Evolutionary conservation across 1,140 invertebrate species (phyloP), one percentile per base, ranked within the genome.

Genomic region (Drosophila dunni): DNA sequence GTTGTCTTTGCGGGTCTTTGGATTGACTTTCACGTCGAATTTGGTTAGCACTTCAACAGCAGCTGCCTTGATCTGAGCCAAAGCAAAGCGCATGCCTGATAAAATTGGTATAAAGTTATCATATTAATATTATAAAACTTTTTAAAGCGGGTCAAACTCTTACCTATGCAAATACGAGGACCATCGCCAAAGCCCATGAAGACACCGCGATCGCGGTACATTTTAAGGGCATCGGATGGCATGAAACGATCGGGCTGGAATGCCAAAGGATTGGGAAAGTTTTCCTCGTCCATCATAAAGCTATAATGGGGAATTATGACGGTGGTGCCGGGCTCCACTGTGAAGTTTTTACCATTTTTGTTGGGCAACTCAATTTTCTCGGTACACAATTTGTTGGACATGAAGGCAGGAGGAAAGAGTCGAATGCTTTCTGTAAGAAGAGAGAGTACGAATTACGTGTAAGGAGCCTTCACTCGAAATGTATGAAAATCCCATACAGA

Each of bases 181-280:
- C 91, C 91, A 57, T 92, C 91, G 2, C 88, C 88, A 42, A 92
- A 92, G 0, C 50, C 78, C 70, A 90, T 75, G 13, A 61, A 90
- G 1, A 78, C 70, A 4, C 91, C 91, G 0, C 62, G 75, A n/a
- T 92, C 91, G 0, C 82, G 72, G 10, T 66, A 90, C n/a, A 62
- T 78, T 56, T 91, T 92, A 7, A 56, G 67, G 0, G 91, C 91
- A 69, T 91, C 84, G 13, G 75, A 57, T 13, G 85, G 78, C 34
- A 79, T 42, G 29, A 92, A 92, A 84, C 97, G 93, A 34, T 97
- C 95, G 0, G 97, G 97, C 90, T 96, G 94, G 89, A 96, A 98
- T 9, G 91, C 90, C 7, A 95, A 92, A 0, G 97, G 95, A 69
- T 97, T 93, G 13, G 94, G 93, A 72, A 95, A 98, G 75, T 94